Conservation (phyloP, 2,113 vertebrate genomes). For the Rallus limicola region DNA sequence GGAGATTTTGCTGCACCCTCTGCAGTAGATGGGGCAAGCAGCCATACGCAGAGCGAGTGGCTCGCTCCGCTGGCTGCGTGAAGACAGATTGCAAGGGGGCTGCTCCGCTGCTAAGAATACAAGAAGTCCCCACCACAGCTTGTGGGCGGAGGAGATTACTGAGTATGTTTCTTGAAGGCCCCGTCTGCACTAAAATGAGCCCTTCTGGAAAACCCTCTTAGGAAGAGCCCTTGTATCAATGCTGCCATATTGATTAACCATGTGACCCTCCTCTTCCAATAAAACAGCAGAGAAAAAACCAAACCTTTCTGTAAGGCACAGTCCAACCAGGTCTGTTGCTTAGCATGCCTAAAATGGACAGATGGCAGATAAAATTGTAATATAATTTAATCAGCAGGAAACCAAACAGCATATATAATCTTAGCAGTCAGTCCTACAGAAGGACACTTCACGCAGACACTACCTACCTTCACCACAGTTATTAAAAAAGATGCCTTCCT, state of each 20-base stretch:
- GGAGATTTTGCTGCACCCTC: neutral
- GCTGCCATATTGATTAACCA: neutral
- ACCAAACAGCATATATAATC: neutral
- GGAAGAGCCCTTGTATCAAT: neutral
- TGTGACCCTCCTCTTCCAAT: neutral
- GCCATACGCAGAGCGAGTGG: accelerated
- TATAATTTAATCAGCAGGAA: constrained; percentile 16
- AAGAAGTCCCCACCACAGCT: neutral
- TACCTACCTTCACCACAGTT: neutral
- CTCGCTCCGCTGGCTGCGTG: neutral
- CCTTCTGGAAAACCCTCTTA: neutral
- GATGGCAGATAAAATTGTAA: neutral
- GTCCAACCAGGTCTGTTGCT: neutral
- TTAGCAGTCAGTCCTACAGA: neutral
- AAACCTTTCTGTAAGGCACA: neutral
- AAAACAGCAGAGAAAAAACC: neutral
- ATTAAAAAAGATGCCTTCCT: neutral
- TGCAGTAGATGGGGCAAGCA: neutral
- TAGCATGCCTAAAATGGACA: neutral
- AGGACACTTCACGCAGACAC: neutral
- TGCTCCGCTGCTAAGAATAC: neutral
- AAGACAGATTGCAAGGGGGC: neutral
- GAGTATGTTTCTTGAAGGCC: neutral
- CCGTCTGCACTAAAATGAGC: neutral
- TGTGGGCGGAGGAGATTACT: neutral